A percentile compares a stretch with the other conserved stretches of the same genome.
Conservation (phyloP, 2,888 invertebrate species). For the Pseudococcus viburni region DNA sequence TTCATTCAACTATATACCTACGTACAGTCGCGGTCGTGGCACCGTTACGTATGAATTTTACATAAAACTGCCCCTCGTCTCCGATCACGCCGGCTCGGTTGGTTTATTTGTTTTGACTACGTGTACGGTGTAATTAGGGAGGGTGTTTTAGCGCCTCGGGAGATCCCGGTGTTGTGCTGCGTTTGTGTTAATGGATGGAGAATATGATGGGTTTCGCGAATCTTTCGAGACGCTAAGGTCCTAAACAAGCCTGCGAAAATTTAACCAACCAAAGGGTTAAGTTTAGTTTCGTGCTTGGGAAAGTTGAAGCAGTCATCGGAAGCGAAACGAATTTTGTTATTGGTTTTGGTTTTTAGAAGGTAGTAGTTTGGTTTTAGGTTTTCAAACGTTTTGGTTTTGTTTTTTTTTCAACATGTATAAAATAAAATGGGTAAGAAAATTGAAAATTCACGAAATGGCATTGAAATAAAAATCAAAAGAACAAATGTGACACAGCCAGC, state of each 20-base stretch:
- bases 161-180: background rate
- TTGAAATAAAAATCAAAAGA: too few relatives aligned
- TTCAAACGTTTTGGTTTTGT: too few relatives aligned
- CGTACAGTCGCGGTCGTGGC: background rate
- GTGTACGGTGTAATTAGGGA: constrained; percentile 43
- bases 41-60: constrained; percentile 23
- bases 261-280: constrained; percentile 39
- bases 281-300: background rate
- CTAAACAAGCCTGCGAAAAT: background rate
- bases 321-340: too few relatives aligned
- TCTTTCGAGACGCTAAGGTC: background rate
- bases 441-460: too few relatives aligned
- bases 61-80: background rate
- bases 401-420: too few relatives aligned
- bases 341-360: too few relatives aligned
- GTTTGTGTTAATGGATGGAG: constrained; percentile 6
- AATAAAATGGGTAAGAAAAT: too few relatives aligned
- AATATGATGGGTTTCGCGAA: constrained; percentile 44
- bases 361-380: too few relatives aligned
- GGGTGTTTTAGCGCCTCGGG: constrained; percentile 36
- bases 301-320: background rate
- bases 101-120: constrained; percentile 55
- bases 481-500: too few relatives aligned
- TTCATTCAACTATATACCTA: background rate
- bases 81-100: background rate